Evolutionary conservation across 2,888 invertebrate genomes (phyloP).

Genomic region (Rhagophthalmus giganteus): DNA sequence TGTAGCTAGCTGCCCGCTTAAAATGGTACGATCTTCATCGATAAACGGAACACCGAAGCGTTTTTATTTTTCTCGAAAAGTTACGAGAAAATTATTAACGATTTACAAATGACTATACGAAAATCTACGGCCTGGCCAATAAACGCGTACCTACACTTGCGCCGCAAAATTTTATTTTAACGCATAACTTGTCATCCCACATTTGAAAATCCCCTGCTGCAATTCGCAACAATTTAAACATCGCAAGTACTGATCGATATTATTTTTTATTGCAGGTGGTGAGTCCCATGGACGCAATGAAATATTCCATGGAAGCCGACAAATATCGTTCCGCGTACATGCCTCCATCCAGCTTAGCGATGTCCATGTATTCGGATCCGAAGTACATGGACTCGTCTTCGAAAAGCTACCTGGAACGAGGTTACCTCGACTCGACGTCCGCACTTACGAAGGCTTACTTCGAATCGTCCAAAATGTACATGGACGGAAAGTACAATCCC

Average conservation of each 20-base stretch:
- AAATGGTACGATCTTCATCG: conserved; percentile 32
- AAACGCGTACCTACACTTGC: no score
- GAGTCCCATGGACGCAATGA: conserved; percentile 77
- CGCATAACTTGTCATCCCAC: no score
- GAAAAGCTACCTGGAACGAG: conserved; percentile 63
- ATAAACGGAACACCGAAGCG: conserved; percentile 16
- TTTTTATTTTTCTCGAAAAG: conserved; percentile 2
- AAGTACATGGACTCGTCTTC: conserved; percentile 64
- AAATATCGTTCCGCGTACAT: conserved; percentile 74
- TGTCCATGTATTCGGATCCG: conserved; percentile 74
- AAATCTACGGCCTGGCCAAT: no score
- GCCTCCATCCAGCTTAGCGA: conserved; percentile 63
- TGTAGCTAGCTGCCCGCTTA: conserved; percentile 25
- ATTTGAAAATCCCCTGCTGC: no score
- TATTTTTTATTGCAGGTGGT: conserved; percentile 68
- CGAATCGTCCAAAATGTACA: conserved; percentile 70
- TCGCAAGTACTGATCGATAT: no score
- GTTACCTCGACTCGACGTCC: conserved; percentile 67
- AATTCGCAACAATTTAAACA: no score
- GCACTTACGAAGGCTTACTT: conserved; percentile 74
- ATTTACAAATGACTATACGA: conserved; percentile 11
- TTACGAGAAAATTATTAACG: conserved; percentile 22
- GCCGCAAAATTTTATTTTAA: no score
- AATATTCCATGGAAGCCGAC: conserved; percentile 76
- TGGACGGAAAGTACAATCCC: conserved; percentile 61